Conservation (phyloP, 2,797 vertebrate genomes). For the Lophura swinhoii region DNA sequence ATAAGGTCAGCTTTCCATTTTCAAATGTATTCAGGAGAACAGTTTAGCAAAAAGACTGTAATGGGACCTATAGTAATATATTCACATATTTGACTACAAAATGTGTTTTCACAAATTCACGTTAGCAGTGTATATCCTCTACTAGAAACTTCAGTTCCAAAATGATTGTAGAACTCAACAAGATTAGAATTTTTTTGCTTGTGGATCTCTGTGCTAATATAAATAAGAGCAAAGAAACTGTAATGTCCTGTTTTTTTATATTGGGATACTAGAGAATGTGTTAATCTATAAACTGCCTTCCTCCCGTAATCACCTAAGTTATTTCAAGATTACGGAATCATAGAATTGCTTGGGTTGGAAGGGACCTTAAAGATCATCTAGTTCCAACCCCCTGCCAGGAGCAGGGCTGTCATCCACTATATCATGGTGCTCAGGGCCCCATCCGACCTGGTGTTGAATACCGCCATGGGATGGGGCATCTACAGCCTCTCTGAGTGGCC, state of each 20-base stretch:
- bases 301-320: background rate
- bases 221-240: background rate
- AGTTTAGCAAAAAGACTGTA: background rate
- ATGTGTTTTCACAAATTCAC: background rate
- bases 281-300: background rate
- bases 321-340: background rate
- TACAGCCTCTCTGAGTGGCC: too few species aligned
- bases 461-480: too few species aligned
- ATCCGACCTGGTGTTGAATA: too few species aligned
- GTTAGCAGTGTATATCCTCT: background rate
- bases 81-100: background rate
- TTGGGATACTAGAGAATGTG: background rate
- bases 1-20: background rate
- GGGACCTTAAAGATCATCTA: background rate
- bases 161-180: background rate
- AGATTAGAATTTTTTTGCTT: background rate
- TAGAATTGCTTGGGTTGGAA: background rate
- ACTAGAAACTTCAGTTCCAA: background rate
- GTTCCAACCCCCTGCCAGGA: background rate
- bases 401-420: background rate
- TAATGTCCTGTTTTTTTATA: background rate
- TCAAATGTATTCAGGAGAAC: background rate
- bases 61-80: background rate
- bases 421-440: background rate
- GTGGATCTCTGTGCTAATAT: background rate